phyloP scores from a whole-genome alignment of 2,888 invertebrate genomes.

The Drymonia ruficornis region DNA sequence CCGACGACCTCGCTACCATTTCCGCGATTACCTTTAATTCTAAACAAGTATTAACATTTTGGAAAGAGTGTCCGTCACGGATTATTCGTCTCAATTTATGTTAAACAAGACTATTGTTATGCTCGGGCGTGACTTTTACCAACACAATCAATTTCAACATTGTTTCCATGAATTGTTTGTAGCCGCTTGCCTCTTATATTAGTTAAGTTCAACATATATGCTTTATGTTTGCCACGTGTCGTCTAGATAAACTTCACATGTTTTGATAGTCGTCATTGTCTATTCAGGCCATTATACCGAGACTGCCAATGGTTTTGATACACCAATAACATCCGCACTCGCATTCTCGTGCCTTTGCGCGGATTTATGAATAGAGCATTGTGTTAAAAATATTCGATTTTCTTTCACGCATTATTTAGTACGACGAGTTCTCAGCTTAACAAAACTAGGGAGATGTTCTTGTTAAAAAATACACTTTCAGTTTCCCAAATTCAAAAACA shows the following conservation, averaged over 20 bases:
- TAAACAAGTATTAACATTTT: background rate
- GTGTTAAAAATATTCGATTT: slow-evolving; percentile 30
- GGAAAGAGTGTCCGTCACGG: background rate
- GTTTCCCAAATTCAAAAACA: background rate
- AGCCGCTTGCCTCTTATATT: slow-evolving; percentile 31
- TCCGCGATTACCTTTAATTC: background rate
- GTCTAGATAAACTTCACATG: slow-evolving; percentile 45
- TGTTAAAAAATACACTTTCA: background rate
- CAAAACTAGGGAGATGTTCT: background rate
- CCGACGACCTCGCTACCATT: slow-evolving; percentile 38
- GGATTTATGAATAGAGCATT: slow-evolving; percentile 41
- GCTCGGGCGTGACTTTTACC: slow-evolving; percentile 32
- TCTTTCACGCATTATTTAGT: background rate
- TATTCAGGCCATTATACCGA: slow-evolving; percentile 55
- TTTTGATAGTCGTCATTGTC: slow-evolving; percentile 47
- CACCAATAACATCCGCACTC: slow-evolving; percentile 57
- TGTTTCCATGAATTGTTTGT: slow-evolving; percentile 34
- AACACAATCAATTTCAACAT: slow-evolving; percentile 34
- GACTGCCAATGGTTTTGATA: slow-evolving; percentile 67
- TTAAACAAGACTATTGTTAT: slow-evolving; percentile 21
- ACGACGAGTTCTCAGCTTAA: background rate
- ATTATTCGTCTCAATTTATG: slow-evolving; percentile 10
- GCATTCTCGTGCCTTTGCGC: slow-evolving; percentile 52
- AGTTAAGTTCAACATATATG: slow-evolving; percentile 25
- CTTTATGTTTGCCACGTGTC: slow-evolving; percentile 59